Evolutionary conservation across 2,888 invertebrate genomes (phyloP).

Genomic region (Chalcis sispes): DNA sequence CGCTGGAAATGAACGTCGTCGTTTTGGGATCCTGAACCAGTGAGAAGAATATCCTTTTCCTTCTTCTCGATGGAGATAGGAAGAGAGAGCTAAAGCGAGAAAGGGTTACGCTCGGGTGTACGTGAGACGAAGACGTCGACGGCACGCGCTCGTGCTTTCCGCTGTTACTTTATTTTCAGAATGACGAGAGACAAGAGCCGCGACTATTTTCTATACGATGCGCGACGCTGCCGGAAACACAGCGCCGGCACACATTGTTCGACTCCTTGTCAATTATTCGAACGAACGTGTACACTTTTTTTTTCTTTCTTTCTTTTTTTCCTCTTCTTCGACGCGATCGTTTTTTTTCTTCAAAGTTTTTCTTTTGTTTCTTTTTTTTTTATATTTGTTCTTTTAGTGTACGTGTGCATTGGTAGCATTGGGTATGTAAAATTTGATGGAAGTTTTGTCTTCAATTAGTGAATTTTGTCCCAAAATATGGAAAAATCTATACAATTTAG

Average conservation of each 20-base stretch:
- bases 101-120: constrained; percentile 11
- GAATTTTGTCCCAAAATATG: too few species aligned
- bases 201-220: constrained; percentile 38
- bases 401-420: neutral
- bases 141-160: neutral
- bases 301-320: neutral
- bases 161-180: constrained; percentile 51
- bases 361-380: neutral
- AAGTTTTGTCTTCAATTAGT: too few species aligned
- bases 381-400: neutral
- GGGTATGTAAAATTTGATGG: too few species aligned
- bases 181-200: constrained; percentile 40
- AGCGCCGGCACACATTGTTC: constrained; percentile 3
- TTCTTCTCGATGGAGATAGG: neutral
- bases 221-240: constrained; percentile 46
- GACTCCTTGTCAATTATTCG: constrained; percentile 49
- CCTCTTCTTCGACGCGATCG: neutral
- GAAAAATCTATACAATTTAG: too few species aligned
- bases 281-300: constrained; percentile 30
- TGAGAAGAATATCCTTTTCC: too few species aligned
- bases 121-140: neutral
- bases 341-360: too few species aligned
- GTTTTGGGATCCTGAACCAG: constrained; percentile 28
- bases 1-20: constrained; percentile 67
- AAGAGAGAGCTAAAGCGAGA: constrained; percentile 25